Conservation (phyloP, 2,113 vertebrate genomes). For the Kryptolebias marmoratus region DNA sequence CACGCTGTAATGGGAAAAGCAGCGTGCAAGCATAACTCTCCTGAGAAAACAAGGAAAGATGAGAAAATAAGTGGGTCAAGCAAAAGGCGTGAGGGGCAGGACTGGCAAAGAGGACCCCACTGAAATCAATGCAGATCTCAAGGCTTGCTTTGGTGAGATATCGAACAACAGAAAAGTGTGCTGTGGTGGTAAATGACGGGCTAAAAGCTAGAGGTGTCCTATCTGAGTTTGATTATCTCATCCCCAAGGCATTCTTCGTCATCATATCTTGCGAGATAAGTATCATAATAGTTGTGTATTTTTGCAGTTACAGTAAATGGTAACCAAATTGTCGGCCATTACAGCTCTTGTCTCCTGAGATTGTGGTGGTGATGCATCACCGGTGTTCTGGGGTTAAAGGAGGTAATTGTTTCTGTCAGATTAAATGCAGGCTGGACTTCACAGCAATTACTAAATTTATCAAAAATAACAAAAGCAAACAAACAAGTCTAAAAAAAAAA, state of each 20-base stretch:
- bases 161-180: slow-evolving; percentile 71
- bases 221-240: slow-evolving; percentile 70
- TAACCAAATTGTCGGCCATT: slow-evolving; percentile 38
- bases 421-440: slow-evolving; percentile 17
- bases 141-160: slow-evolving; percentile 74
- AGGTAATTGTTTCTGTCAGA: slow-evolving; percentile 54
- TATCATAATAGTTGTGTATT: slow-evolving; percentile 55
- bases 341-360: slow-evolving; percentile 39
- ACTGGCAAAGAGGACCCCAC: slow-evolving; percentile 68
- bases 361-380: slow-evolving; percentile 25
- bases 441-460: slow-evolving; percentile 22
- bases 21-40: slow-evolving; percentile 78
- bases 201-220: slow-evolving; percentile 68
- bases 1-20: slow-evolving; percentile 76
- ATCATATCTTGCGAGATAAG: slow-evolving; percentile 62
- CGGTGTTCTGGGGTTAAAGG: slow-evolving; percentile 30
- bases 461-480: slow-evolving; percentile 9
- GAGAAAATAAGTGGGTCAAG: slow-evolving; percentile 88
- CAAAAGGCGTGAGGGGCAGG: slow-evolving; percentile 74
- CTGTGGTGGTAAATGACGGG: slow-evolving; percentile 60
- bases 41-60: slow-evolving; percentile 81
- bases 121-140: slow-evolving; percentile 82
- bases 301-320: slow-evolving; percentile 61
- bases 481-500: background rate
- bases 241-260: slow-evolving; percentile 52